Conservation (phyloP, 2,113 vertebrate species). For the Coracopsis vasa region DNA sequence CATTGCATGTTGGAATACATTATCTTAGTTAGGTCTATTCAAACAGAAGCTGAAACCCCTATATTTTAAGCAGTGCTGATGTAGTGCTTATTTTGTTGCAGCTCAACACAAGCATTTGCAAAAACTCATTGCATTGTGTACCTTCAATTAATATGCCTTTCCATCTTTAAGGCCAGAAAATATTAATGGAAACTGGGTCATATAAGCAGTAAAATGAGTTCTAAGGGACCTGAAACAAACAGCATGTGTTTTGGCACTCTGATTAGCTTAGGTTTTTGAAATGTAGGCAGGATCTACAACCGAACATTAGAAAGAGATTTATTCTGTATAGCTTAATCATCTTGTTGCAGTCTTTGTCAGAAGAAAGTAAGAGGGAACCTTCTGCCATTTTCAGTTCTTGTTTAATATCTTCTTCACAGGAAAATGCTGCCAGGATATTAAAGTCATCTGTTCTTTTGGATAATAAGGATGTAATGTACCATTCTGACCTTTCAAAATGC, state of each 20-base stretch:
- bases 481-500: constrained; percentile 64
- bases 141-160: background rate
- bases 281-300: background rate
- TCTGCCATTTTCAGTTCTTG: constrained; percentile 35
- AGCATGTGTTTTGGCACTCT: background rate
- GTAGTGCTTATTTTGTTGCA: background rate
- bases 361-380: background rate
- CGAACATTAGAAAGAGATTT: constrained; percentile 9
- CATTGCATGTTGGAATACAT: background rate
- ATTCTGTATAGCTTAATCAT: constrained; percentile 3
- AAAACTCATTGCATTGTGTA: background rate
- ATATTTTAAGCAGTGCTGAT: background rate
- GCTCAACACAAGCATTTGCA: background rate
- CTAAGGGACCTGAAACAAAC: background rate
- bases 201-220: background rate
- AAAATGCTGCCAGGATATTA: constrained; percentile 42
- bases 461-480: constrained; percentile 59
- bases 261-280: background rate
- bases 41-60: background rate
- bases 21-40: background rate
- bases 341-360: constrained; percentile 19
- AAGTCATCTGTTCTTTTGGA: constrained; percentile 52
- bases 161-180: background rate
- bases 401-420: constrained; percentile 46
- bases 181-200: background rate